These are phyloP conservation scores for Zoanthus solanderi DNA, from an alignment of 92 coral and sea anemone genomes.

Conservation along the genomic window DNA sequence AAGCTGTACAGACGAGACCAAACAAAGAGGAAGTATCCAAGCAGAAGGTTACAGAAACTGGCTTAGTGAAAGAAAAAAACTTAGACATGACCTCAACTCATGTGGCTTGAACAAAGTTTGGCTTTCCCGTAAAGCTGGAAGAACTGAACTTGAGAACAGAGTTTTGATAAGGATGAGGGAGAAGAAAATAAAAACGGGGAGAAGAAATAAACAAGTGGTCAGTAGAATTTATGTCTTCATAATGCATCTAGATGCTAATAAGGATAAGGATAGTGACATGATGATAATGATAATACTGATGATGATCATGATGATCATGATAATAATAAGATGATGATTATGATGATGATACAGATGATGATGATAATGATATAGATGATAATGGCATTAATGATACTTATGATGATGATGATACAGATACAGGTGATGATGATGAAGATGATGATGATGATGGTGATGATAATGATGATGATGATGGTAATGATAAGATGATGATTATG, in stretches of 20 bases:
- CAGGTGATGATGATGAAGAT: no score
- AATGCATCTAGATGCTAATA: neutral
- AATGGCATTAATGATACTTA: no score
- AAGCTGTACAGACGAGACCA: neutral
- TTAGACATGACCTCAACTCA: slow-evolving; percentile 62
- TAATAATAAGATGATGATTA: no score
- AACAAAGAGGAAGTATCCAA: slow-evolving; percentile 11
- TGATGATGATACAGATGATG: neutral
- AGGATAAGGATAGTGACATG: no score
- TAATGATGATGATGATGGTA: no score
- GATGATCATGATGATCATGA: neutral
- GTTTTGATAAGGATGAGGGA: slow-evolving; percentile 73
- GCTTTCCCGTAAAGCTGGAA: slow-evolving; percentile 75
- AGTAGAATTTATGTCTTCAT: neutral
- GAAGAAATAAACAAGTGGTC: slow-evolving; percentile 66
- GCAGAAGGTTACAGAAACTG: slow-evolving; percentile 74
- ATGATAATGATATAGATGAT: neutral
- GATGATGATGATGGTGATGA: no score
- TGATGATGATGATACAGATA: no score
- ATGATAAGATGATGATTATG: no score
- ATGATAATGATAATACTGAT: neutral
- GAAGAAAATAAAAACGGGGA: slow-evolving; percentile 56
- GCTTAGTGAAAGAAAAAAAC: slow-evolving; percentile 80
- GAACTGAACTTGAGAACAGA: slow-evolving; percentile 83
- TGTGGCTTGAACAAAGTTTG: slow-evolving; percentile 80